phyloP scores from a whole-genome alignment of 2,888 invertebrate genomes.

The Cataglyphis rosenhaueri region DNA sequence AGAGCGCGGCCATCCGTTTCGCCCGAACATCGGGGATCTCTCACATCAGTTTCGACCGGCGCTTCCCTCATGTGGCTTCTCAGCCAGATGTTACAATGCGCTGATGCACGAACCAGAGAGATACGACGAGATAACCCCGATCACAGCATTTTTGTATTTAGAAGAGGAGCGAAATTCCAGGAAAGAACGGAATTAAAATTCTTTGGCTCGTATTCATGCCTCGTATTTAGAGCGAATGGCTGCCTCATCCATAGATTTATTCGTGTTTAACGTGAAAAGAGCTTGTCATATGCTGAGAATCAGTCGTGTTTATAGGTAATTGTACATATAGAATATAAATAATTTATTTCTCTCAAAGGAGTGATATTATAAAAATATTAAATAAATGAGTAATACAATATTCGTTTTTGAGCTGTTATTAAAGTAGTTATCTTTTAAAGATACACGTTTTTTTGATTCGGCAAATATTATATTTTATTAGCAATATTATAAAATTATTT shows the following conservation, averaged over 20 bases:
- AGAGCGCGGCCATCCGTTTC: conserved; percentile 26
- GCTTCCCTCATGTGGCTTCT: not conserved
- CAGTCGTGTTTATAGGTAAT: conserved; percentile 9
- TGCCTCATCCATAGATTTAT: conserved; percentile 32
- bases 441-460: not conserved
- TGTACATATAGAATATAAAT: not conserved
- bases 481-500: not conserved
- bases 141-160: conserved; percentile 30
- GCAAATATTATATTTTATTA: not conserved
- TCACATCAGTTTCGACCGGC: conserved; percentile 25
- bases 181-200: conserved; percentile 30
- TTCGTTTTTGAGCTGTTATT: not conserved
- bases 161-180: conserved; percentile 25
- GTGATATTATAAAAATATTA: not conserved
- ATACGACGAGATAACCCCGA: conserved; percentile 37
- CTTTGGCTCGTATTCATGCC: conserved; percentile 37
- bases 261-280: not conserved
- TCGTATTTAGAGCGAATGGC: conserved; percentile 33
- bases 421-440: not conserved
- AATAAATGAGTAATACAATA: not conserved
- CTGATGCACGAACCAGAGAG: conserved; percentile 34
- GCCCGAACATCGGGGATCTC: not conserved
- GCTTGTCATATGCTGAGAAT: conserved; percentile 8
- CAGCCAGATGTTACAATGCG: conserved; percentile 37
- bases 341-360: not conserved